Base-by-base conservation (phyloP, 1,140 invertebrate species). In the Aethina tumida region DNA sequence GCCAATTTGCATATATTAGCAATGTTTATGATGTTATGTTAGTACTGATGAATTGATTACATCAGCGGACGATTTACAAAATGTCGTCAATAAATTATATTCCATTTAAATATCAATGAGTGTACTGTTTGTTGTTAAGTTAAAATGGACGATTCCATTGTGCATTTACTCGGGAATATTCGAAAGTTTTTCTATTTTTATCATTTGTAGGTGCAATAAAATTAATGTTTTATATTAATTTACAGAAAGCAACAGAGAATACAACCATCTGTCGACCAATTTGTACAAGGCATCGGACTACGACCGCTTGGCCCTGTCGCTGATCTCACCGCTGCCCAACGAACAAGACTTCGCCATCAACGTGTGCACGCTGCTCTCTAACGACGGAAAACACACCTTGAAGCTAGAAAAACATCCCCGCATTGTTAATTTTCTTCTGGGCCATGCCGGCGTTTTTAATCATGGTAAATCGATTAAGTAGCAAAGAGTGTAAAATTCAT, bases 291-390 rank as follows among this genome's bases (percentile, higher is more conserved):
- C 79, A 25, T 83, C 80, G 8, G 85, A 88, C 52, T 92, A 94
- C 55, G 84, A 91, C 49, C 81, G 85, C 49, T 67, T 99, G 8
- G 77, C 87, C 13, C 69, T 95, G 17, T 94, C 94, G 0, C 67
- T 99, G 5, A 62, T 94, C 12, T 93, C 88, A 20, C 94, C 94
- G 1, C 68, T 99, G 49, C 94, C 95, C 9, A 99, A 99, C 63
- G 96, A 99, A 67, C 90, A 98, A 59, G 94, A 98, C 60, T 94
- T 98, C 68, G 93, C 93, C 2, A 83, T 99, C 35, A 97, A 98
- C 64, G 87, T 97, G 1, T 96, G 92, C 60, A 95, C 90, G 0
- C 67, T 99, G 30, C 68, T 99, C 42, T 92, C 91, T 13, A 94
- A 92, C 51, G 93, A 97, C 58, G 86, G 88, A 20, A 84, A 85